Conservation (phyloP, 2,113 vertebrate genomes). For the Sorex fumeus region DNA sequence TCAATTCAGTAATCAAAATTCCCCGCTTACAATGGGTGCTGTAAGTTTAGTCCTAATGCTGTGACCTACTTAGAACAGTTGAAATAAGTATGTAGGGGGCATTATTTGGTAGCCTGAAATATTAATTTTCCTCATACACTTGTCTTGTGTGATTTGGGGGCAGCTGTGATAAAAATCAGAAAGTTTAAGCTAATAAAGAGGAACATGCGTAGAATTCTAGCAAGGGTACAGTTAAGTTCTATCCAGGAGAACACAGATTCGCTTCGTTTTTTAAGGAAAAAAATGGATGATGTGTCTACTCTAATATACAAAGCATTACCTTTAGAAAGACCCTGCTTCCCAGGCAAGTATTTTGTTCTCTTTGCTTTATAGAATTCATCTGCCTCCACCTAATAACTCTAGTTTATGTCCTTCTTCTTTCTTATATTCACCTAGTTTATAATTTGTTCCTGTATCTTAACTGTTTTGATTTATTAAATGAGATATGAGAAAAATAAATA, state of each 20-base stretch:
- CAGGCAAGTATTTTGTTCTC: not conserved
- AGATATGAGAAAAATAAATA: not conserved
- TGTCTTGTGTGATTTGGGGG: not conserved
- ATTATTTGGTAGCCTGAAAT: not conserved
- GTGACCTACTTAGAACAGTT: not conserved
- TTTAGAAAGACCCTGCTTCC: not conserved
- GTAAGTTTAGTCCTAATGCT: not conserved
- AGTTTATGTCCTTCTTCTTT: not conserved
- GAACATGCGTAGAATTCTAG: not conserved
- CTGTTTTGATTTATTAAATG: not conserved
- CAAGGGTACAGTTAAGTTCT: not conserved
- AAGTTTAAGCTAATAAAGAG: not conserved
- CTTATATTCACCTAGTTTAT: not conserved
- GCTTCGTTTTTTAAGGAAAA: not conserved
- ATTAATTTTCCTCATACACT: not conserved
- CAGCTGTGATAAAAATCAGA: not conserved
- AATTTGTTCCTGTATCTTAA: not conserved
- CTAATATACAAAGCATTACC: not conserved
- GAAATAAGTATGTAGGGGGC: not conserved
- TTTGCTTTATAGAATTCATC: not conserved
- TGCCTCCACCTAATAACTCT: not conserved
- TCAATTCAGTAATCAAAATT: not conserved
- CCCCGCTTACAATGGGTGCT: too few species aligned
- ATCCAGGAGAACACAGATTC: not conserved
- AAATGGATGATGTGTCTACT: not conserved